Evolutionary conservation across 1,140 invertebrate species (phyloP), one percentile per base, ranked within the genome.

Genomic region (Lordiphosa stackelbergi): DNA sequence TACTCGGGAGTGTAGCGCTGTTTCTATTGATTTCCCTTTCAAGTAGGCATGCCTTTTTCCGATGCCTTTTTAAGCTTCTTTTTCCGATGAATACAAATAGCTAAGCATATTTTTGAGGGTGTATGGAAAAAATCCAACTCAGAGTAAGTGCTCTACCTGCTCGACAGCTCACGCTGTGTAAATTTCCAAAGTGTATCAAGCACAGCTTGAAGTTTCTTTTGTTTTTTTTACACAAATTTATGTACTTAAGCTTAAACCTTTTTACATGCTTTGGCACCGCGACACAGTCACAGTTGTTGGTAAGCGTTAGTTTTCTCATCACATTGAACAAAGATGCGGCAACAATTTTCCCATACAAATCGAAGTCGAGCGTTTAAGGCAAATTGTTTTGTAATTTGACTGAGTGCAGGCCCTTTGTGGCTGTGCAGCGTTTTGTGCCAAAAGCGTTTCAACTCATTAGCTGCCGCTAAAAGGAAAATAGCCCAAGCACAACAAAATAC

Each of bases 351-450:
- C 71, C 77, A 81, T 61, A 69, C 57, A 72, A 69, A 65, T 81
- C 63, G 68, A 71, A 58, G 34, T 40, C 53, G 40, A 62, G 64
- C 55, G 53, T 69, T 69, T 54, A 31, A 52, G 54, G 52, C 74
- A 73, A 81, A 83, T 81, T 66, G 77, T 77, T 81, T 77, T 68
- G 72, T 73, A 77, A 83, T 81, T 83, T 83, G 7, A 28, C 43
- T 41, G 37, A 53, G 36, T 38, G 36, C 51, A 24, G 24, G 34
- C 2, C 36, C 12, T 40, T 53, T 46, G 24, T 46, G 5, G 9
- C 24, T 31, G 52, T 54, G 36, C n/a, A 22, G n/a, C 48, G n/a
- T 51, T 52, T 52, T 36, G 12, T 40, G 66, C 57, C 62, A 38
- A 68, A 71, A 75, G 73, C 69, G 47, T 52, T 81, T 71, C 42